These are phyloP conservation scores for Drosophila rhopaloa DNA, from an alignment of 1,140 invertebrate genomes.

Conservation along the genomic window DNA sequence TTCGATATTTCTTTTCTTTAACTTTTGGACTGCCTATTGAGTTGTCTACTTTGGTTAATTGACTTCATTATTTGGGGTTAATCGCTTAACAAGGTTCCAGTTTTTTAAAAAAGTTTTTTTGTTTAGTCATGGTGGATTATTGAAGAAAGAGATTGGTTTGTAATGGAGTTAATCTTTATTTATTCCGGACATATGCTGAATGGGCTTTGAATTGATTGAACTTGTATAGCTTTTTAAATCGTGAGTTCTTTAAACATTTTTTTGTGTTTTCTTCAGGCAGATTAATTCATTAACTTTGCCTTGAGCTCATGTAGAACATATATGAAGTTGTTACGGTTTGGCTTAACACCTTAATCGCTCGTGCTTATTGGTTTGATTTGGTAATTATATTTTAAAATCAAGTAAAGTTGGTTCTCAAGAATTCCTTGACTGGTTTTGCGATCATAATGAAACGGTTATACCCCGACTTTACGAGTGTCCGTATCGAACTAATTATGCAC, in stretches of 20 bases:
- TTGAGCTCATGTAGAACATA: conserved; percentile 1
- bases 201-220: conserved; percentile 10
- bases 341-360: not conserved
- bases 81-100: conserved; percentile 60
- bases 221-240: conserved; percentile 5
- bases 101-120: conserved; percentile 23
- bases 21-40: conserved; percentile 50
- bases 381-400: conserved; percentile 13
- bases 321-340: not conserved
- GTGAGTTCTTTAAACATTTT: not conserved
- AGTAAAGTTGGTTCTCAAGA: conserved; percentile 7
- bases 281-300: conserved; percentile 9
- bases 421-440: not conserved
- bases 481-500: conserved; percentile 38
- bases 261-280: not conserved
- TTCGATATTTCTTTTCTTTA: conserved; percentile 35
- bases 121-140: conserved; percentile 46
- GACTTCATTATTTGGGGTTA: conserved; percentile 71
- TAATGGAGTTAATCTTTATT: conserved; percentile 35
- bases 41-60: conserved; percentile 78
- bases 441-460: conserved; percentile 4
- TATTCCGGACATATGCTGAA: conserved; percentile 11
- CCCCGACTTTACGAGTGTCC: conserved; percentile 1
- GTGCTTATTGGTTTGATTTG: conserved; percentile 2
- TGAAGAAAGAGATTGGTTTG: conserved; percentile 24